Evolutionary conservation across 2,113 vertebrate species (phyloP), one percentile per base, ranked within the genome.

Genomic region (Leiothrix lutea): DNA sequence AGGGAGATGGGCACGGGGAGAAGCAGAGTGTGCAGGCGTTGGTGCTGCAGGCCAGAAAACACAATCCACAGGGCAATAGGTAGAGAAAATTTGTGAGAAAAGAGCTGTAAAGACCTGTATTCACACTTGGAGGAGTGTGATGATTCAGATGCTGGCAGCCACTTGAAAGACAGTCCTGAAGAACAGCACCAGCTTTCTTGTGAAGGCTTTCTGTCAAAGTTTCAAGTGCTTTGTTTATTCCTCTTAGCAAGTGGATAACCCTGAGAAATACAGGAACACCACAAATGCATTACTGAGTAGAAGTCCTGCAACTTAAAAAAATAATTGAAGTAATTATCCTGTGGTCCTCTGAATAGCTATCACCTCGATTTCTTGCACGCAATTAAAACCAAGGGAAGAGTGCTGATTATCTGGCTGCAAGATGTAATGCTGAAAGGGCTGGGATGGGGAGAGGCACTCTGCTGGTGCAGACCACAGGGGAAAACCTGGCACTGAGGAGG

Each of bases 71-170:
- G 54, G 45, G 79, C 79, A 88, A 67, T 1, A 53, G 48, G 19
- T 4, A 73, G 67, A 66, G 57, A 88, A 70, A 50, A 94, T 6
- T 15, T 65, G 42, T 92, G 79, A 93, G 75, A 80, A 92, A 90
- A 94, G 72, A 83, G 47, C 78, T 88, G 75, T 50, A 77, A 92
- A 90, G 38, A 80, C 51, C 44, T 86, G 44, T 87, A 50, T 84
- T 91, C 80, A 80, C 87, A 91, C 87, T 74, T 84, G 33, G 42
- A 57, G 40, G 91, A 92, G 42, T 67, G 93, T 73, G 88, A 89
- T 79, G 80, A 88, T 82, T 95, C 75, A 92, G 91, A 65, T 51
- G 51, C 51, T 66, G 88, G 91, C 86, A 96, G 71, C 31, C 54
- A 81, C 66, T 90, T 85, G 82, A 93, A 96, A 90, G 38, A 88